These are phyloP conservation scores for Coelopa pilipes DNA, from an alignment of 2,888 invertebrate species.

Conservation along the genomic window DNA sequence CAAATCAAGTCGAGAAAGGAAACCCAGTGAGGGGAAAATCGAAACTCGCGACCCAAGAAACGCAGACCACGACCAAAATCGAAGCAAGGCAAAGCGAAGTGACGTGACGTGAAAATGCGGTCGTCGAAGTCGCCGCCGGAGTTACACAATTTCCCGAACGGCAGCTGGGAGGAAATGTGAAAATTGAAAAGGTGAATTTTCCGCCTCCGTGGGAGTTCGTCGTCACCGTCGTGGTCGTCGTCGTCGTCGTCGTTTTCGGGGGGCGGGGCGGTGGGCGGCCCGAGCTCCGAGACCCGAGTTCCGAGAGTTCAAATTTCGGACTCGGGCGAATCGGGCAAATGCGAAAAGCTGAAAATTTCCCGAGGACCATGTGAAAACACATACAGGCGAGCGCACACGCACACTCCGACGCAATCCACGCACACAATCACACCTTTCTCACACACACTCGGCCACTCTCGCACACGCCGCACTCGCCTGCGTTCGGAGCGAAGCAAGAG, in stretches of 20 bases:
- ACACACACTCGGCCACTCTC: too few species aligned
- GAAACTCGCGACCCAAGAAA: slow-evolving; percentile 20
- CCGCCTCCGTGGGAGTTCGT: too few species aligned
- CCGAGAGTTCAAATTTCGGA: too few species aligned
- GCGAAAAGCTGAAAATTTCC: too few species aligned
- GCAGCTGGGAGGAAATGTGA: not conserved
- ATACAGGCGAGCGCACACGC: slow-evolving; percentile 33
- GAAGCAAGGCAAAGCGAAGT: slow-evolving; percentile 1
- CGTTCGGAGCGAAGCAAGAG: too few species aligned
- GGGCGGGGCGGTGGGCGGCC: too few species aligned
- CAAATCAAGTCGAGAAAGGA: slow-evolving; percentile 20
- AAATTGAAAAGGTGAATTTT: not conserved
- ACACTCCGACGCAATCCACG: slow-evolving; percentile 20
- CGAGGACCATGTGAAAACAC: not conserved
- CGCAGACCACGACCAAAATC: slow-evolving; percentile 1
- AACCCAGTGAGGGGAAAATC: slow-evolving; percentile 10
- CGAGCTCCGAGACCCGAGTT: too few species aligned
- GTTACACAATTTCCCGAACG: not conserved
- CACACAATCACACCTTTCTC: too few species aligned
- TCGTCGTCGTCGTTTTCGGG: too few species aligned
- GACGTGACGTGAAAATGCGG: slow-evolving; percentile 9
- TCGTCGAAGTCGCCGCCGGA: not conserved
- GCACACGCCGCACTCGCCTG: not conserved
- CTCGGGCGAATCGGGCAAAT: too few species aligned
- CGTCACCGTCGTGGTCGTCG: too few species aligned